Conservation (phyloP, 2,797 vertebrate genomes). For the Megaceryle alcyon region DNA sequence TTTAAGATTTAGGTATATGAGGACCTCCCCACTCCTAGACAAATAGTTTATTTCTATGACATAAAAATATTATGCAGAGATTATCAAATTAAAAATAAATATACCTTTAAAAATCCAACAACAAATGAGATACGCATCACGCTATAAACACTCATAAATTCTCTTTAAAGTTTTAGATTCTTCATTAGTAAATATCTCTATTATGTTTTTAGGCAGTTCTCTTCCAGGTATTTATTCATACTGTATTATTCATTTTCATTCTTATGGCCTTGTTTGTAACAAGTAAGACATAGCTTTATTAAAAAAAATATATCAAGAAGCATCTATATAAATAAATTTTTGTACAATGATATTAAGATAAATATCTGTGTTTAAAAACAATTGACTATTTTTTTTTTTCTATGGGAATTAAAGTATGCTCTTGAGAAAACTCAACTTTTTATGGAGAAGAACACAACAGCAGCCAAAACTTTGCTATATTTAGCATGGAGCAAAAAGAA, state of each 20-base stretch:
- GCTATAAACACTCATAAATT: neutral
- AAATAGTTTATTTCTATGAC: neutral
- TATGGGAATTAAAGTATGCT: conserved; percentile 36
- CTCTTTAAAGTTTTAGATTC: neutral
- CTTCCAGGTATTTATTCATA: neutral
- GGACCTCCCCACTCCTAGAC: neutral
- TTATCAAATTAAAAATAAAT: neutral
- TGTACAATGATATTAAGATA: neutral
- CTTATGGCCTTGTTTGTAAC: neutral
- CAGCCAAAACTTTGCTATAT: conserved; percentile 53
- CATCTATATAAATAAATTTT: neutral
- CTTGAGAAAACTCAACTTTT: conserved; percentile 41
- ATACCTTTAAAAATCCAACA: neutral
- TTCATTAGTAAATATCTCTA: neutral
- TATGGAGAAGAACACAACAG: conserved; percentile 34
- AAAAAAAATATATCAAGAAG: neutral
- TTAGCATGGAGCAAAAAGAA: conserved; percentile 31
- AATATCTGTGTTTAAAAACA: conserved; percentile 49
- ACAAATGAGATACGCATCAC: neutral
- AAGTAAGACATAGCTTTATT: neutral
- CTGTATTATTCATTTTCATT: neutral
- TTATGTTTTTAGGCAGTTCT: neutral
- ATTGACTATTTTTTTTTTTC: conserved; percentile 55
- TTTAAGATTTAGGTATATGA: neutral
- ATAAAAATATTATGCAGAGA: neutral